These are phyloP conservation scores for Leucophenga maculata DNA, from an alignment of 2,888 invertebrate species.

Conservation along the genomic window DNA sequence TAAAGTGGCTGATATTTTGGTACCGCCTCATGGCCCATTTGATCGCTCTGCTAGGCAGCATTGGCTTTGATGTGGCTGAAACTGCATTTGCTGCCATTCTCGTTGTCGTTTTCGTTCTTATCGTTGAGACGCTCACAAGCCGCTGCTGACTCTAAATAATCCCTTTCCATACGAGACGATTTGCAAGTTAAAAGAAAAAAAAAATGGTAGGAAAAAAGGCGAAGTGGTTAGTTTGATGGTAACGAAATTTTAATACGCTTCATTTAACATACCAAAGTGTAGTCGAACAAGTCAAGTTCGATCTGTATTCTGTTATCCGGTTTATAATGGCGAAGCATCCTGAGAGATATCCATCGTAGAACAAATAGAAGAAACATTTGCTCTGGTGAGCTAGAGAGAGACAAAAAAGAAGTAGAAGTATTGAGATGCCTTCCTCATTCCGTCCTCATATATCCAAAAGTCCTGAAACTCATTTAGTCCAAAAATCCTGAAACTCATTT, in stretches of 20 bases:
- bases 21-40: constrained; percentile 37
- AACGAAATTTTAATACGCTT: constrained; percentile 15
- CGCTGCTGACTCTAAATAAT: constrained; percentile 66
- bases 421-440: no score
- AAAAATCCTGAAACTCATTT: no score
- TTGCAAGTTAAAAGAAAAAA: neutral
- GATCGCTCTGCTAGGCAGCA: constrained; percentile 58
- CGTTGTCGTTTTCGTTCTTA: constrained; percentile 49
- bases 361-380: no score
- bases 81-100: constrained; percentile 25
- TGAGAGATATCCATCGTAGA: no score
- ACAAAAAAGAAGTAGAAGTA: no score
- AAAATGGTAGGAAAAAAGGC: constrained; percentile 36
- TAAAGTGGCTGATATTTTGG: constrained; percentile 61
- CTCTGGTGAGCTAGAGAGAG: no score
- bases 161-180: constrained; percentile 46
- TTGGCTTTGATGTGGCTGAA: constrained; percentile 43
- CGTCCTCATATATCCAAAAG: no score
- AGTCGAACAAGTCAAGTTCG: no score
- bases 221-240: no score
- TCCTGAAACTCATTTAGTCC: no score
- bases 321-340: no score
- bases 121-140: constrained; percentile 62
- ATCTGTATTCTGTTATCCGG: no score
- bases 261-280: constrained; percentile 23